phyloP scores from a whole-genome alignment of 2,113 vertebrate genomes.

The Myocastor coypus region DNA sequence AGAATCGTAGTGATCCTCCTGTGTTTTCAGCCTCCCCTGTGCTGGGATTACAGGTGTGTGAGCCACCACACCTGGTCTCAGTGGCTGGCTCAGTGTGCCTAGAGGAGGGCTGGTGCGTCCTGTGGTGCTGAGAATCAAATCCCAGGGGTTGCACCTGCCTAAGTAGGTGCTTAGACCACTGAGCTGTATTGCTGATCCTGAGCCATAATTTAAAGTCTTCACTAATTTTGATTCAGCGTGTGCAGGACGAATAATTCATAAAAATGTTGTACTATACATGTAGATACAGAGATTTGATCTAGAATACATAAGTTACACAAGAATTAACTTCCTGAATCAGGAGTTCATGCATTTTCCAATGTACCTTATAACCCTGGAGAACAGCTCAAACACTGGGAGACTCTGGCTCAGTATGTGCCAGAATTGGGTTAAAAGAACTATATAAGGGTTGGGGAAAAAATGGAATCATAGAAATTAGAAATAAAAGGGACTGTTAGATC shows the following conservation, averaged over 20 bases:
- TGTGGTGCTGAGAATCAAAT: too few relatives aligned
- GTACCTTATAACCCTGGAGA: neutral
- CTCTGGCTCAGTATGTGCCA: constrained; percentile 60
- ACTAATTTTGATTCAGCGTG: neutral
- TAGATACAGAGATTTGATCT: neutral
- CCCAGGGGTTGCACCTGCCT: too few relatives aligned
- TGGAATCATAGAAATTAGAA: constrained; percentile 76
- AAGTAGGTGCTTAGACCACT: too few relatives aligned
- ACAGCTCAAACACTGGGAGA: neutral
- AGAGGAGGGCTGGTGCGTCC: too few relatives aligned
- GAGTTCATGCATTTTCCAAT: constrained; percentile 3
- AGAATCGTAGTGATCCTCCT: too few relatives aligned
- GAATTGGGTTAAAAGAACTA: constrained; percentile 74
- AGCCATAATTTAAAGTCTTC: neutral
- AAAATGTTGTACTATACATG: neutral
- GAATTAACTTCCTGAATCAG: constrained; percentile 46
- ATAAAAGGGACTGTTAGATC: constrained; percentile 75
- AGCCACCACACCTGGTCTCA: too few relatives aligned
- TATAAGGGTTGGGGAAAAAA: constrained; percentile 51
- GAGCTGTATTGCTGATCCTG: neutral
- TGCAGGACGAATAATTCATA: neutral
- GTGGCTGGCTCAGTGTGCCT: too few relatives aligned
- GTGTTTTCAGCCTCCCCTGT: too few relatives aligned
- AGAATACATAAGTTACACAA: neutral
- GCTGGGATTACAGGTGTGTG: too few relatives aligned